Evolutionary conservation across 2,888 invertebrate species (phyloP), one percentile per base, ranked within the genome.

Genomic region (Allolobophora icterica): DNA sequence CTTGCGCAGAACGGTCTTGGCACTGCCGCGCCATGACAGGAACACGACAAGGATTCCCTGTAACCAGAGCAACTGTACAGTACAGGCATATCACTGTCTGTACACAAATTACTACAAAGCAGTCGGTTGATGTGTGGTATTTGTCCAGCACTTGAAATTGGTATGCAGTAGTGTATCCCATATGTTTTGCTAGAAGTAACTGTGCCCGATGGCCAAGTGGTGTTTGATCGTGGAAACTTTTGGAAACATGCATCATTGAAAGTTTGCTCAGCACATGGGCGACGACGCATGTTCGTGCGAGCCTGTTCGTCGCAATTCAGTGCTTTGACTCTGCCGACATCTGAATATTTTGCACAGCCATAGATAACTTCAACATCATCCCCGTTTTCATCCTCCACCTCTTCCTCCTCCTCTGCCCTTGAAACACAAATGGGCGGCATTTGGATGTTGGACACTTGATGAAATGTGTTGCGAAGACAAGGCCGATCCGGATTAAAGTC

Each of bases 91-190:
- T 71, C 71, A 71, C 30, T 30, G 71, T 11, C 71, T 71, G 71
- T 30, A 71, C 71, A 5, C 71, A n/a, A n/a, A 71, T 71, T n/a
- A 5, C 30, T n/a, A 71, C n/a, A n/a, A 30, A 71, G 71, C 71
- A 11, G 13, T 71, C n/a, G 71, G n/a, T 71, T 71, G 71, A 52
- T 42, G 42, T 42, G 8, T 42, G 42, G 42, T 42, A 24, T 71
- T n/a, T n/a, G 30, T 71, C 71, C 71, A n/a, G n/a, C n/a, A n/a
- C 71, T n/a, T 71, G 71, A 71, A 71, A 71, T 71, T 71, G 71
- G 71, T n/a, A n/a, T 8, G n/a, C 30, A 30, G n/a, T 17, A 11
- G 71, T n/a, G 30, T 8, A 11, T 71, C n/a, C 30, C 71, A 8
- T n/a, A n/a, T 2, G n/a, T 5, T 30, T n/a, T 71, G 30, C n/a